Conservation (phyloP, 2,113 vertebrate species). For the Emydocephalus ijimae region DNA sequence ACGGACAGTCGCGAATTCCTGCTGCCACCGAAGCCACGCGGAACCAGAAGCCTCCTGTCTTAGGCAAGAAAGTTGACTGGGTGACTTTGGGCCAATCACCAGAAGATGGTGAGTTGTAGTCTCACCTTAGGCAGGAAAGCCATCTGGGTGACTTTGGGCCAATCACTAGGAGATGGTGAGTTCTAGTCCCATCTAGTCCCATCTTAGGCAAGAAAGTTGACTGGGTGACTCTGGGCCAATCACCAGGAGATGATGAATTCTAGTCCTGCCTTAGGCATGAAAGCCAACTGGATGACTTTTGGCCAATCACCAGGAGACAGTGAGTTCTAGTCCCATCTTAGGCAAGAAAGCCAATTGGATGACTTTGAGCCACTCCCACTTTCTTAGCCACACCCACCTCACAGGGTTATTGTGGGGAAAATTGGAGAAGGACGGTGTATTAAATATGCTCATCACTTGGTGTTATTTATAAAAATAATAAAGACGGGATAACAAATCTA, state of each 20-base stretch:
- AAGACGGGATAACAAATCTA: background rate
- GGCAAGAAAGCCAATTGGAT: background rate
- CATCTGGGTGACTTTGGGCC: too few species aligned
- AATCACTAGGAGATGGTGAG: background rate
- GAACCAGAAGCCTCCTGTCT: too few species aligned
- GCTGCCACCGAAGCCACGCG: too few species aligned
- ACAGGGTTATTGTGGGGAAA: background rate
- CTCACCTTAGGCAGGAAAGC: background rate
- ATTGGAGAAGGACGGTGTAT: background rate
- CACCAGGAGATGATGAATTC: background rate
- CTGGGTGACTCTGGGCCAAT: background rate
- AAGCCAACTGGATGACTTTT: background rate
- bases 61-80: too few species aligned
- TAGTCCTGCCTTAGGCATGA: background rate
- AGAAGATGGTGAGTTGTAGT: background rate
- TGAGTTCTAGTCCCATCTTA: background rate
- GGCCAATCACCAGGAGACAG: too few species aligned
- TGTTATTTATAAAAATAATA: background rate
- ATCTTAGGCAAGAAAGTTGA: background rate
- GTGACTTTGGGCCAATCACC: background rate
- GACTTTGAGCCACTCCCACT: background rate
- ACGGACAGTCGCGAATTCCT: too few species aligned
- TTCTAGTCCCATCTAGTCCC: background rate
- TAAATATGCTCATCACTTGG: background rate
- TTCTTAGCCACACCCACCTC: too few species aligned